Conservation (phyloP, 2,113 vertebrate genomes). For the Rafetus swinhoei region DNA sequence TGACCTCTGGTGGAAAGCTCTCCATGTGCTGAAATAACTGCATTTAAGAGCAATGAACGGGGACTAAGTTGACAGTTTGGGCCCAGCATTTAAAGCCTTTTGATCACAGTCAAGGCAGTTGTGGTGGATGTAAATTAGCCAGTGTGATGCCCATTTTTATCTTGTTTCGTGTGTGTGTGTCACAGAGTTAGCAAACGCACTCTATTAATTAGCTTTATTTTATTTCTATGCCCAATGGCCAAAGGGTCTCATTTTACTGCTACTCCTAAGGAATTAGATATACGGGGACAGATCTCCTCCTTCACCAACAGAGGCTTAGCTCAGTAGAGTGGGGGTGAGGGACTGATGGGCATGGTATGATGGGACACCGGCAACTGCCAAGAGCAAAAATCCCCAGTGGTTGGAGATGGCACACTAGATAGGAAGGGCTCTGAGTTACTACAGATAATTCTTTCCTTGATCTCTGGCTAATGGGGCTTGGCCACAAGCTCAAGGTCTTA, state of each 20-base stretch:
- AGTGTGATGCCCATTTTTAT: background rate
- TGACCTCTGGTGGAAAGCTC: background rate
- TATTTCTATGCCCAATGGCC: background rate
- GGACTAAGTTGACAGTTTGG: background rate
- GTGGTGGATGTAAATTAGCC: background rate
- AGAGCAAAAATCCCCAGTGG: background rate
- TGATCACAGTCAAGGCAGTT: background rate
- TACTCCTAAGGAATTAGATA: background rate
- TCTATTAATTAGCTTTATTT: slow-evolving; percentile 18
- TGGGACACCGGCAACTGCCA: background rate
- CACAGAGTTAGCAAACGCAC: background rate
- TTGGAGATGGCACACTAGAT: background rate
- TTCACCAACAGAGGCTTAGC: background rate
- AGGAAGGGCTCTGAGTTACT: background rate
- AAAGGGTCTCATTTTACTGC: background rate
- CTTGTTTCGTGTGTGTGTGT: slow-evolving; percentile 11
- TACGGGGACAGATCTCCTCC: background rate
- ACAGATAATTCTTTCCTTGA: background rate
- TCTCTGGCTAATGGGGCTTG: background rate
- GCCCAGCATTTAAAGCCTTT: slow-evolving; percentile 17
- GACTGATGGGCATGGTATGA: background rate
- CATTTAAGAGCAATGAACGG: slow-evolving; percentile 8
- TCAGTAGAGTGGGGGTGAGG: background rate
- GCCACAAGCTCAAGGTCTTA: background rate
- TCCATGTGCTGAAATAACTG: background rate